Percentiles rank a stretch among this genome's conserved stretches.
These are phyloP conservation scores for Elgaria multicarinata DNA, from an alignment of 2,113 vertebrate genomes.

Conservation along the genomic window DNA sequence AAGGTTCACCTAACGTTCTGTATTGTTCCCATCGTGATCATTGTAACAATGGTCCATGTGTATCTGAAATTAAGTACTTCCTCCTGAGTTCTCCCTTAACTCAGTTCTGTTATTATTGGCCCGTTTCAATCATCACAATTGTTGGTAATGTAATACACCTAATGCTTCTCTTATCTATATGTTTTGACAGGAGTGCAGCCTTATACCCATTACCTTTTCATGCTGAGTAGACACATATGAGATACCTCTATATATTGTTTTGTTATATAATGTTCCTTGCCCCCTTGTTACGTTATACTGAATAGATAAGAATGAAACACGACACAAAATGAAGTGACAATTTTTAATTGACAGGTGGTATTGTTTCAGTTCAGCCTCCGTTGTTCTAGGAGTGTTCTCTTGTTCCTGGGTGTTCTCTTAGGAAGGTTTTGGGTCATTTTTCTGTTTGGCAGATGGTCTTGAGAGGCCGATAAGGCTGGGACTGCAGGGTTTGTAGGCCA, in stretches of 20 bases:
- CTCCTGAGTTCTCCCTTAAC: constrained; percentile 6
- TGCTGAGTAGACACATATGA: too few species aligned
- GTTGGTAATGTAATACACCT: too few species aligned
- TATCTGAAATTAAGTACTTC: constrained; percentile 15
- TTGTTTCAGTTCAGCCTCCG: constrained; percentile 29
- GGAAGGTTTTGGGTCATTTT: constrained; percentile 8
- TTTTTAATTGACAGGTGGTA: constrained; percentile 34
- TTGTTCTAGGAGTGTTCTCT: too few species aligned
- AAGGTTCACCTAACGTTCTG: not conserved
- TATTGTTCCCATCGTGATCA: not conserved
- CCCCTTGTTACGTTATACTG: not conserved
- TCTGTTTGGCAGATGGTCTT: not conserved
- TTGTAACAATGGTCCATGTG: not conserved
- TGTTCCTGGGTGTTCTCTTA: not conserved
- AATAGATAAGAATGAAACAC: not conserved
- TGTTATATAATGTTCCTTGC: not conserved
- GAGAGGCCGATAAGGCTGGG: not conserved
- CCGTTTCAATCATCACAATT: constrained; percentile 16
- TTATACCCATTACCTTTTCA: too few species aligned
- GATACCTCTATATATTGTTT: not conserved
- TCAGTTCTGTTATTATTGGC: constrained; percentile 16
- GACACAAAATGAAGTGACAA: constrained; percentile 7
- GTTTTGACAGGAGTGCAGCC: too few species aligned
- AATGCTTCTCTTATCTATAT: too few species aligned
- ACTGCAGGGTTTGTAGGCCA: not conserved